Evolutionary conservation across 2,888 invertebrate species (phyloP), one percentile per base, ranked within the genome.

Genomic region (Drosophila monieri): DNA sequence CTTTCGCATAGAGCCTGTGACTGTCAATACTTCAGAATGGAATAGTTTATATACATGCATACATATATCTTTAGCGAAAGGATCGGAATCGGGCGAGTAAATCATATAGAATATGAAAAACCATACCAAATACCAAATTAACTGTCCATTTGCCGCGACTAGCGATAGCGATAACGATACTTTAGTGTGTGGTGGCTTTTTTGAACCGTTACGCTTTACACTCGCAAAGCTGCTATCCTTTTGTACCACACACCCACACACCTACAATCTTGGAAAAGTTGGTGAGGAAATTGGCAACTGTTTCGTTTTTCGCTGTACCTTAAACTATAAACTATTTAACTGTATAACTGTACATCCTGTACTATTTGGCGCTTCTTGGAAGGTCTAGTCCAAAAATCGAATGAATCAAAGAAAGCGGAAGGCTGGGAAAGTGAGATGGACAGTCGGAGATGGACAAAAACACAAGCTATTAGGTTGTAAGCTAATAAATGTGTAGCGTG

Each of bases 11-110:
- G 73, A 78, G 89, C 89, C 89, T 90, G 87, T 89, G 90, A 90
- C 90, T 90, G 89, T 90, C 90, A 89, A 88, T 89, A 89, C 88
- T 88, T 88, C 85, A 85, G 73, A 87, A 73, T 68, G 85, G 77
- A 87, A 87, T 77, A 87, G 78, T 85, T 85, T 85, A 85, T 85
- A 87, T 41, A 41, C 79, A 78, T 78, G 75, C 77, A 85, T 85
- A 87, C 18, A 41, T 85, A 81, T 81, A 77, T 77, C 75, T 85
- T 84, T 85, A 87, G 88, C 83, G 72, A 87, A 85, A 68, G 39
- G 66, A 64, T 70, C 60, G 32, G 59, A 62, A 66, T 54, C 54
- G 49, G 48, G 54, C 15, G 41, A 32, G 48, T 54, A 66, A 44
- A 64, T 47, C 52, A 54, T 61, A 64, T 62, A 49, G 68, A 66